Evolutionary conservation across 53 echinoderm and acorn worm genomes (phyloP), one percentile per base, ranked within the genome.

Genomic region (Temnopleurus reevesii): DNA sequence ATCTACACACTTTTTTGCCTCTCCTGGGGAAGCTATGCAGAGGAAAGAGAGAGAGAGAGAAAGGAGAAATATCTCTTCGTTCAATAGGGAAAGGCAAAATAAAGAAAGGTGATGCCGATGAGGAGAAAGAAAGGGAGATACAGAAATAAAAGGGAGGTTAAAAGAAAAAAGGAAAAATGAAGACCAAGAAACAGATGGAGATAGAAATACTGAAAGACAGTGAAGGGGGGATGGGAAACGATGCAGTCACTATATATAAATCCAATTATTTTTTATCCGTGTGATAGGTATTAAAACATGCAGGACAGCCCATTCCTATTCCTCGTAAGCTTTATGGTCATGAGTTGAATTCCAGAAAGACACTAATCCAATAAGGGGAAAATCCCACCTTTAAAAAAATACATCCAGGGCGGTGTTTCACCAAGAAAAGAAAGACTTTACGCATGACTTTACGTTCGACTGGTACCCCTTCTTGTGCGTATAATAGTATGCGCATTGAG

Each of bases 221-320:
- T 26, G 12, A 5, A 76, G 76, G 7, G 76, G 5, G 24, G 33
- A 6, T 15, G 38, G 41, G 43, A 71, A 2, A 41, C n/a, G 43
- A 71, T 1, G 7, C 5, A 71, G 17, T 9, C 8, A 55, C 21
- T 55, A 4, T 55, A 21, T 4, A 7, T 55, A 55, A 71, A 71
- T 71, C n/a, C 41, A 21, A 71, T 71, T 71, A 71, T 71, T 43
- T 36, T 3, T 71, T 5, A 12, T 71, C 41, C 71, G 21, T 71
- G 71, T 71, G 71, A 71, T 71, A 21, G 41, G 41, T 71, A 71
- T 71, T 38, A 71, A 71, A 71, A 41, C 38, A 36, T 38, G 71
- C 41, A 41, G 71, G 71, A n/a, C 8, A 13, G 36, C 43, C 23
- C 8, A 41, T 36, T 21, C 41, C 19, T 71, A 41, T 71, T 38